Evolutionary conservation across 1,140 invertebrate genomes (phyloP).

Genomic region (Anastrepha obliqua): DNA sequence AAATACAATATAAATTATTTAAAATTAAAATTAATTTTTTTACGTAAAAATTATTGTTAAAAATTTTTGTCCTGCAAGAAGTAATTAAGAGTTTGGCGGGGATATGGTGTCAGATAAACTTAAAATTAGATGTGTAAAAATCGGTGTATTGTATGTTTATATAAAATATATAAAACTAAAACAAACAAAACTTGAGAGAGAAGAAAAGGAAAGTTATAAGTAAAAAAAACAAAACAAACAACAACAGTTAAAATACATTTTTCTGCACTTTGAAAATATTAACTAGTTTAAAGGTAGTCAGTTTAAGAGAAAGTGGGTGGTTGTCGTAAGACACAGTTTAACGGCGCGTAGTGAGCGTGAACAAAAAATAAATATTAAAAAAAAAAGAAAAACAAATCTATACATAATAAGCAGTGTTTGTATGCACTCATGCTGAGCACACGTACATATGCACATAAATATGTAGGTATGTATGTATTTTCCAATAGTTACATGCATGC

Average conservation of each 20-base stretch:
- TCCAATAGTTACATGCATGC: background rate
- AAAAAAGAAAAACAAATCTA: too few species aligned
- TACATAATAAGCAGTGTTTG: background rate
- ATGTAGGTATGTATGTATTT: background rate
- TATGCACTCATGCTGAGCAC: background rate
- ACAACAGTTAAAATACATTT: slow-evolving; percentile 42
- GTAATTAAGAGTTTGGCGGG: background rate
- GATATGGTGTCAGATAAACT: slow-evolving; percentile 29
- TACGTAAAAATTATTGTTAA: slow-evolving; percentile 44
- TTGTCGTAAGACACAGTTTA: background rate
- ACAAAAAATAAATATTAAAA: background rate
- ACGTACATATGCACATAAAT: background rate
- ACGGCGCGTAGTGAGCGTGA: background rate
- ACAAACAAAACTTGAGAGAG: slow-evolving; percentile 17
- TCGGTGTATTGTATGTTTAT: slow-evolving; percentile 11
- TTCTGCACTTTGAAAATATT: slow-evolving; percentile 26
- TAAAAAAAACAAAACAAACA: background rate
- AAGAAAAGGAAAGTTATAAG: slow-evolving; percentile 10
- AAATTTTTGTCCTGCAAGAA: slow-evolving; percentile 34
- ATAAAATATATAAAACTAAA: slow-evolving; percentile 24
- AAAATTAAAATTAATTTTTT: slow-evolving; percentile 50
- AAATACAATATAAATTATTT: slow-evolving; percentile 55
- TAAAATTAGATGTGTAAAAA: slow-evolving; percentile 51
- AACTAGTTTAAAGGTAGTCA: background rate
- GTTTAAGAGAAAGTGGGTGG: background rate